These are phyloP conservation scores for Myotis myotis DNA, from an alignment of 2,797 vertebrate genomes.

Conservation along the genomic window DNA sequence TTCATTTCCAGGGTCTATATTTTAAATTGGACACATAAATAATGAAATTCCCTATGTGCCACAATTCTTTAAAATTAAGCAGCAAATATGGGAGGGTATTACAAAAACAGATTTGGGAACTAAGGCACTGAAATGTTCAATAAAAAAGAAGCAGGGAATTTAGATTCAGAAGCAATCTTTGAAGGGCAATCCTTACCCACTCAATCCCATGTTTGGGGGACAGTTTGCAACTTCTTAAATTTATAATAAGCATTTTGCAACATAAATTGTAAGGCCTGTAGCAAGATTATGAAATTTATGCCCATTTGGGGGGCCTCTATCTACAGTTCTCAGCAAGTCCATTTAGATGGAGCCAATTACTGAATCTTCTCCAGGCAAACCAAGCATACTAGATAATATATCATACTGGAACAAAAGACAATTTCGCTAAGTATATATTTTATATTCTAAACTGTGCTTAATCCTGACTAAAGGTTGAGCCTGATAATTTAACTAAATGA, in stretches of 20 bases:
- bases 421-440: background rate
- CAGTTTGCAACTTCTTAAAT: background rate
- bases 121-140: background rate
- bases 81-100: background rate
- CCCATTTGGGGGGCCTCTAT: background rate
- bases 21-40: background rate
- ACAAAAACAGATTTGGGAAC: background rate
- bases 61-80: conserved; percentile 29
- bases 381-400: background rate
- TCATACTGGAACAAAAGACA: background rate
- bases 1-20: background rate
- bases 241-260: background rate
- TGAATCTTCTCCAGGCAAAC: background rate
- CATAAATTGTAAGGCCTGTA: background rate
- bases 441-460: background rate
- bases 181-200: background rate
- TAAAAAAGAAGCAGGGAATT: background rate
- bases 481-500: conserved; percentile 2
- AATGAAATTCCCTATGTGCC: background rate
- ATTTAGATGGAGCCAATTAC: background rate
- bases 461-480: background rate
- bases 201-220: background rate
- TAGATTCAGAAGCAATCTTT: background rate
- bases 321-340: background rate
- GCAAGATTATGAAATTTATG: background rate